Conservation (phyloP, 2,797 vertebrate species). For the Arctocebus calabarensis region DNA sequence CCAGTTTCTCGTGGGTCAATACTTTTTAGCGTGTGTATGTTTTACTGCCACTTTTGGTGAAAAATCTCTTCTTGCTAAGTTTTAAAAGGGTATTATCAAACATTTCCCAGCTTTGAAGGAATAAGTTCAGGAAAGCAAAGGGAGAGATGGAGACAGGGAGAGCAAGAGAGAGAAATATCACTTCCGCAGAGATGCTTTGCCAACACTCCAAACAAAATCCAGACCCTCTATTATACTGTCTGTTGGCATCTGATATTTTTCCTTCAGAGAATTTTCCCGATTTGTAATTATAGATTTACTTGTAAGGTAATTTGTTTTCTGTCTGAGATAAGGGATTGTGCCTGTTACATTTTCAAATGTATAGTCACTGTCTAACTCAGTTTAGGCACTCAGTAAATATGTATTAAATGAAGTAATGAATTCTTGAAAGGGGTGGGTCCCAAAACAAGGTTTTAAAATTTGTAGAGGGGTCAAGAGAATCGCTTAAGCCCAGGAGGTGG, state of each 20-base stretch:
- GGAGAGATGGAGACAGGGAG: neutral
- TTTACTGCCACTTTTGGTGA: neutral
- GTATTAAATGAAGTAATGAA: neutral
- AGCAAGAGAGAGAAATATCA: neutral
- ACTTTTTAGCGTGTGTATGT: neutral
- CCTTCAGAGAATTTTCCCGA: slow-evolving; percentile 27
- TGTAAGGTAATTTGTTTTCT: slow-evolving; percentile 44
- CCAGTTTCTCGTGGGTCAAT: neutral
- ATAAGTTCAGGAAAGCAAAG: neutral
- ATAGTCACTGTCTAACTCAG: neutral
- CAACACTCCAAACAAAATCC: slow-evolving; percentile 41
- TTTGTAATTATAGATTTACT: slow-evolving; percentile 51
- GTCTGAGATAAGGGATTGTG: slow-evolving; percentile 39
- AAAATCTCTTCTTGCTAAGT: slow-evolving; percentile 34
- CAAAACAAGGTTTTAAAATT: slow-evolving; percentile 43
- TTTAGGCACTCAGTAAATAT: slow-evolving; percentile 1
- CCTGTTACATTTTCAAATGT: slow-evolving; percentile 10
- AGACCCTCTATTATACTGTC: neutral
- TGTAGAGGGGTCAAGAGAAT: neutral
- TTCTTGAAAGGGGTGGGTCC: neutral
- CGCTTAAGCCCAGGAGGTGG: too few species aligned
- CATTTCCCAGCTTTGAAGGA: slow-evolving; percentile 49
- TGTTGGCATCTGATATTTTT: neutral
- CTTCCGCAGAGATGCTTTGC: neutral
- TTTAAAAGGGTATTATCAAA: slow-evolving; percentile 39